Percentiles rank a stretch among this genome's conserved stretches.
phyloP scores from a whole-genome alignment of 2,797 vertebrate genomes.

The Alfaro cultratus region DNA sequence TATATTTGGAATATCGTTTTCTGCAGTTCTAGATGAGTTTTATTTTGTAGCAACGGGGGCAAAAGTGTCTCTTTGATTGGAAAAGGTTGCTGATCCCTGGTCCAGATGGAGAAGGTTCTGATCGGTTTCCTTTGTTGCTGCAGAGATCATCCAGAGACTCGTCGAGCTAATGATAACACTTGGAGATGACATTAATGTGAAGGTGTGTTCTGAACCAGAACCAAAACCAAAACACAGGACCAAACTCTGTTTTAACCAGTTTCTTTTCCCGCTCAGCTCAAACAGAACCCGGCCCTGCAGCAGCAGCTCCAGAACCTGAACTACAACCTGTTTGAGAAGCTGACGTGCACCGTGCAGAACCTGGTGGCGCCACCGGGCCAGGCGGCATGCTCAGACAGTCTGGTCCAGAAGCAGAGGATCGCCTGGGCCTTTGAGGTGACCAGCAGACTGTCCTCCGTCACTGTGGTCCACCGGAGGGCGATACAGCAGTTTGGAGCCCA shows the following conservation, averaged over 20 bases:
- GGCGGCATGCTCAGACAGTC: neutral
- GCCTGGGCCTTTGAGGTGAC: constrained; percentile 66
- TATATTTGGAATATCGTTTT: too few species aligned
- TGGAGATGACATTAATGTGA: constrained; percentile 54
- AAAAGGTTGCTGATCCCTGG: too few species aligned
- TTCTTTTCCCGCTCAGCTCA: constrained; percentile 40
- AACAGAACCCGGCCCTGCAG: constrained; percentile 31
- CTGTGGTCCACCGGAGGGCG: constrained; percentile 53
- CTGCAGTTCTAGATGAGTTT: too few species aligned
- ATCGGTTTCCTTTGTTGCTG: neutral
- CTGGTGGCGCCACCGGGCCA: neutral
- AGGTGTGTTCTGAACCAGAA: constrained; percentile 37
- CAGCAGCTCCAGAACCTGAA: constrained; percentile 33
- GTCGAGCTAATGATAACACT: constrained; percentile 50
- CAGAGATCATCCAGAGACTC: constrained; percentile 46
- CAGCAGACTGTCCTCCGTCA: constrained; percentile 45
- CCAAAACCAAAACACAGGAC: neutral
- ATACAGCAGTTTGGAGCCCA: constrained; percentile 50
- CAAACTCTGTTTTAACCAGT: neutral
- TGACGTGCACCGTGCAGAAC: constrained; percentile 38
- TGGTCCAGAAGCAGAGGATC: constrained; percentile 43
- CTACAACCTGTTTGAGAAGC: constrained; percentile 50
- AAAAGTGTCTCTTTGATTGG: too few species aligned
- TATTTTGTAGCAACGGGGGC: too few species aligned
- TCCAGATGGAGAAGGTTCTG: neutral